These are phyloP conservation scores for Clistopyga incitator DNA, from an alignment of 2,888 invertebrate species.

Conservation along the genomic window DNA sequence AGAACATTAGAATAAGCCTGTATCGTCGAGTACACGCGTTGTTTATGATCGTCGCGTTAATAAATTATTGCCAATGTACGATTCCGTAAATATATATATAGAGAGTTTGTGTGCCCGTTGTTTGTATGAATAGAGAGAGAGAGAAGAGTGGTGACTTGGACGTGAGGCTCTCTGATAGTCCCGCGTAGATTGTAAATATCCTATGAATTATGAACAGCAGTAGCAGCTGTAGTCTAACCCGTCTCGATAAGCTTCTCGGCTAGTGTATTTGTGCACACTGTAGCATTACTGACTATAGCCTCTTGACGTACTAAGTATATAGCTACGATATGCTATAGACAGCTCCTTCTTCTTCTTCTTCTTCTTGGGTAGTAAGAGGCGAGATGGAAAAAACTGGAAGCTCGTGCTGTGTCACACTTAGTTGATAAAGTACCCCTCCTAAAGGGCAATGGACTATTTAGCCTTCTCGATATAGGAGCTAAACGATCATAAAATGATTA, in stretches of 20 bases:
- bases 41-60: conserved; percentile 64
- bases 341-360: not conserved
- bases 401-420: not conserved
- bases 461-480: not conserved
- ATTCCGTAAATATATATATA: conserved; percentile 19
- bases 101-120: no score
- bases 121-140: not conserved
- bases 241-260: conserved; percentile 47
- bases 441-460: conserved; percentile 10
- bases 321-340: not conserved
- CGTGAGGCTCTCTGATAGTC: conserved; percentile 6
- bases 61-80: conserved; percentile 59
- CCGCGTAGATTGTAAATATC: conserved; percentile 58
- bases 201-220: conserved; percentile 61
- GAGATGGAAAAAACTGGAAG: conserved; percentile 7
- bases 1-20: conserved; percentile 25
- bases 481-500: conserved; percentile 11
- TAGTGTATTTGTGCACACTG: not conserved
- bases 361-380: not conserved
- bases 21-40: conserved; percentile 37
- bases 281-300: not conserved
- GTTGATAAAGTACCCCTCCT: not conserved
- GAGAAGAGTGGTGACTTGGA: conserved; percentile 34
- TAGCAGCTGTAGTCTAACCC: conserved; percentile 44
- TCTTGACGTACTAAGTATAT: not conserved